phyloP scores from a whole-genome alignment of 2,797 vertebrate species.

The Hyperoplus lanceolatus region DNA sequence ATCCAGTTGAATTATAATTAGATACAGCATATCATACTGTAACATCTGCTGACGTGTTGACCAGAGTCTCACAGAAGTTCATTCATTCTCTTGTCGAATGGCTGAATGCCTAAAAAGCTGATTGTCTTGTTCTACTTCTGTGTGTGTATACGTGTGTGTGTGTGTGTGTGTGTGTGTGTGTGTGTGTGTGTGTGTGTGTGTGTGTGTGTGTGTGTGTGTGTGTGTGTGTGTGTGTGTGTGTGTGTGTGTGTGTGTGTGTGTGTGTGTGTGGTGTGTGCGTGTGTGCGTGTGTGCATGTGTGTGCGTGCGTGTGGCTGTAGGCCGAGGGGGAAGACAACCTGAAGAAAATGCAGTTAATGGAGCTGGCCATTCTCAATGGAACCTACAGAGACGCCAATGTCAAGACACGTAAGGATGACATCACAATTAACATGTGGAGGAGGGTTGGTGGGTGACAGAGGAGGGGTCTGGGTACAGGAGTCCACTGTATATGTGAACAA shows the following conservation, averaged over 20 bases:
- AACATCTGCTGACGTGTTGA: conserved; percentile 40
- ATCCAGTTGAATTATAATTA: background rate
- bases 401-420: conserved; percentile 96
- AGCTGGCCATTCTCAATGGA: conserved; percentile 98
- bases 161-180: conserved; percentile 37
- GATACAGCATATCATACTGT: background rate
- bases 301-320: conserved; percentile 73
- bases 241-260: conserved; percentile 43
- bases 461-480: conserved; percentile 72
- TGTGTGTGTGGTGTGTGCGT: conserved; percentile 39
- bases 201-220: conserved; percentile 32
- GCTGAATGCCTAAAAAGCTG: conserved; percentile 44
- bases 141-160: conserved; percentile 29
- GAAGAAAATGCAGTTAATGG: conserved; percentile 99
- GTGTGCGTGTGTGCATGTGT: conserved; percentile 59
- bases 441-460: conserved; percentile 69
- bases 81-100: conserved; percentile 31
- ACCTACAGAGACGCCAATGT: conserved; percentile 99
- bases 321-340: conserved; percentile 99
- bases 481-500: conserved; percentile 78
- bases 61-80: conserved; percentile 20
- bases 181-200: too few species aligned
- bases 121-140: conserved; percentile 55
- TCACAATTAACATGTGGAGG: conserved; percentile 68
- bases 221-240: conserved; percentile 31